Conservation (phyloP, 2,888 invertebrate species). For the Eupithecia subumbrata region DNA sequence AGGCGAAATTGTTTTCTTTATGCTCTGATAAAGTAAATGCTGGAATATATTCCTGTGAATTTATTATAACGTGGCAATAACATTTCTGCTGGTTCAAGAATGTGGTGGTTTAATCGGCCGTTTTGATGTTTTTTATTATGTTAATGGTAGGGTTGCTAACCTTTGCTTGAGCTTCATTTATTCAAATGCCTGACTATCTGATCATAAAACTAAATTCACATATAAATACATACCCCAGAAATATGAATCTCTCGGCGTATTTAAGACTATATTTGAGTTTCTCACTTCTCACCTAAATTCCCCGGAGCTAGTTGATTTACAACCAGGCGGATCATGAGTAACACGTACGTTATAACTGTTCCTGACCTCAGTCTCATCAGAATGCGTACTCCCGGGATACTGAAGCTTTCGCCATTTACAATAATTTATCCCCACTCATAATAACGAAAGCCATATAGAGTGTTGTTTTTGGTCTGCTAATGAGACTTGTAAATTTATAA, state of each 20-base stretch:
- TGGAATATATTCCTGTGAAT: slow-evolving; percentile 22
- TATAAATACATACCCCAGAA: not conserved
- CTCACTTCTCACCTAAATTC: not conserved
- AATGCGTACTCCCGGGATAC: not conserved
- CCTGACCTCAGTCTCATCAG: not conserved
- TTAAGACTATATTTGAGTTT: not conserved
- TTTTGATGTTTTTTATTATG: not conserved
- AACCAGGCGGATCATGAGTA: not conserved
- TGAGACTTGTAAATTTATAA: not conserved
- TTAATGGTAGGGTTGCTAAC: not conserved
- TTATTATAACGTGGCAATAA: slow-evolving; percentile 16
- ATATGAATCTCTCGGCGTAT: not conserved
- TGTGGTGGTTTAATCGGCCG: not conserved
- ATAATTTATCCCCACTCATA: not conserved
- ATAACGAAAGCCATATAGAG: not conserved
- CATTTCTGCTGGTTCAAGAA: slow-evolving; percentile 14
- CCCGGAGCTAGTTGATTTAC: not conserved
- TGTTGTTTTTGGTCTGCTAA: not conserved
- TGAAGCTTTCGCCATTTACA: not conserved
- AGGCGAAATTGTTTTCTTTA: slow-evolving; percentile 34
- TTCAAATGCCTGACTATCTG: not conserved
- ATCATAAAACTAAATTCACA: not conserved
- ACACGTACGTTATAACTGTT: not conserved
- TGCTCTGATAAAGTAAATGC: slow-evolving; percentile 25
- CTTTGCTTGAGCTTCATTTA: not conserved